Percentiles rank a stretch among this genome's conserved stretches.
Evolutionary conservation across 2,113 vertebrate species (phyloP).

Genomic region (Abramis brama): DNA sequence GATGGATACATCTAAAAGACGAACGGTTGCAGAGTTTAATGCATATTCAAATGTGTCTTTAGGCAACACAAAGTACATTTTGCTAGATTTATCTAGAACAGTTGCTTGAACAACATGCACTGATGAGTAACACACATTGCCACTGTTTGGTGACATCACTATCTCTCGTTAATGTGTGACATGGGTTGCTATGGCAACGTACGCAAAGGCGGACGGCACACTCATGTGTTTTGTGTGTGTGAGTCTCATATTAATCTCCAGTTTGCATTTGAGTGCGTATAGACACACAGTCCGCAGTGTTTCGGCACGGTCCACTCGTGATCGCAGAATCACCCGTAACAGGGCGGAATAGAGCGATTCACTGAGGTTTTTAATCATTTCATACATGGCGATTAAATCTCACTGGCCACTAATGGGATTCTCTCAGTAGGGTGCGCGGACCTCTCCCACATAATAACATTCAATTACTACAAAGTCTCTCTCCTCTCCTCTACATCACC

Average conservation of each 20-base stretch:
- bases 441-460: constrained; percentile 66
- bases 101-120: constrained; percentile 15
- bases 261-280: background rate
- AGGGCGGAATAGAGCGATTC: constrained; percentile 61
- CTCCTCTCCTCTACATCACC: background rate
- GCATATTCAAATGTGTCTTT: background rate
- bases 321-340: constrained; percentile 46
- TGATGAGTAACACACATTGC: constrained; percentile 23
- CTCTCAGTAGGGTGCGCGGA: constrained; percentile 66
- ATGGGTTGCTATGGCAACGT: constrained; percentile 66
- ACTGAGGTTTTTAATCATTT: constrained; percentile 75
- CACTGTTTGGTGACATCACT: constrained; percentile 44
- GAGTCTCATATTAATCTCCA: constrained; percentile 21
- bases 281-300: background rate
- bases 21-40: background rate
- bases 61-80: background rate
- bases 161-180: constrained; percentile 45
- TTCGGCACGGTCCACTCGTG: constrained; percentile 9
- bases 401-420: constrained; percentile 67
- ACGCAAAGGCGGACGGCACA: constrained; percentile 26
- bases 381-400: constrained; percentile 76
- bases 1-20: background rate
- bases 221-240: constrained; percentile 23
- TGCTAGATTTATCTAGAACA: background rate
- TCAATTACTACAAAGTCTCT: constrained; percentile 66